A percentile compares a stretch with the other conserved stretches of the same genome.
Evolutionary conservation across 2,888 invertebrate species (phyloP).

Genomic region (Pheosia gnoma): DNA sequence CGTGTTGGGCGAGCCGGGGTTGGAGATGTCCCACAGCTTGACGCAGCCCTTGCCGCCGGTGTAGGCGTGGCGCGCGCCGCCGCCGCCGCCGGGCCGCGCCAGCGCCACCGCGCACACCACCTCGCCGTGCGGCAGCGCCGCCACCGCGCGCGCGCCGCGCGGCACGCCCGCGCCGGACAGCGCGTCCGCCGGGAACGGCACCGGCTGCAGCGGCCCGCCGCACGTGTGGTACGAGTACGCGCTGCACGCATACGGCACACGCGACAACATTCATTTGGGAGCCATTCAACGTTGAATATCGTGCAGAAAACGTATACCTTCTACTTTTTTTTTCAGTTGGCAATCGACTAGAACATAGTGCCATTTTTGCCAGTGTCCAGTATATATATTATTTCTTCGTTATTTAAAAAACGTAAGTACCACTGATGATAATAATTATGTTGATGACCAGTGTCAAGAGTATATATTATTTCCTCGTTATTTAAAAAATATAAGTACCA

Average conservation of each 20-base stretch:
- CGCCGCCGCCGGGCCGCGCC: slow-evolving; percentile 79
- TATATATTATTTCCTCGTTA: no score
- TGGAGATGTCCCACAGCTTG: slow-evolving; percentile 97
- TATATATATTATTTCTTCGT: no score
- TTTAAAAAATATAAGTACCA: no score
- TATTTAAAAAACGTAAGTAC: no score
- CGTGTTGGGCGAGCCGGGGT: slow-evolving; percentile 92
- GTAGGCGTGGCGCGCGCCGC: slow-evolving; percentile 95
- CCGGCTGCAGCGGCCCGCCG: slow-evolving; percentile 94
- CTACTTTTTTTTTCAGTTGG: no score
- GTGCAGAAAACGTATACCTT: no score
- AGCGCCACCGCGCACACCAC: slow-evolving; percentile 98
- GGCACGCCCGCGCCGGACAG: slow-evolving; percentile 97
- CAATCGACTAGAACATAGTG: no score
- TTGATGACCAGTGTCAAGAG: no score
- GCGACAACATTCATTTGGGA: no score
- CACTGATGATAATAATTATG: no score
- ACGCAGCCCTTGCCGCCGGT: slow-evolving; percentile 99
- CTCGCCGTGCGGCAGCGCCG: slow-evolving; percentile 96
- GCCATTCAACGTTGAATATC: no score
- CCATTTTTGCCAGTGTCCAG: no score
- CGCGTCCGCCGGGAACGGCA: slow-evolving; percentile 97
- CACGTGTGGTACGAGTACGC: slow-evolving; percentile 98
- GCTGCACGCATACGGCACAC: slow-evolving; percentile 67
- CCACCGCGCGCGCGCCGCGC: slow-evolving; percentile 94